Percentiles rank a stretch among this genome's conserved stretches.
Evolutionary conservation across 2,888 invertebrate species (phyloP).

Genomic region (Heliconius aoede): DNA sequence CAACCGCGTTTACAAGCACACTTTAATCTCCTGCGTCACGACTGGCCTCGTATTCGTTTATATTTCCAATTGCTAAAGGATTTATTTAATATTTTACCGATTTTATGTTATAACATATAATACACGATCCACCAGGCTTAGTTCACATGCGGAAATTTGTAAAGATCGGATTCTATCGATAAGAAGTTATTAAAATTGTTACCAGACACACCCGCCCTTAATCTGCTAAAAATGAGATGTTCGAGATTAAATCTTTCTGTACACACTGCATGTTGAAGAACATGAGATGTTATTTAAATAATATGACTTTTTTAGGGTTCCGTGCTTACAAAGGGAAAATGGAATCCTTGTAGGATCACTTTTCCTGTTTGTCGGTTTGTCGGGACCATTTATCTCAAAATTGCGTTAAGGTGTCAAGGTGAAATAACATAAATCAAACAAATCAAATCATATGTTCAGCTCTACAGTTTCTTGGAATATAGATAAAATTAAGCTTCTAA

Average conservation of each 20-base stretch:
- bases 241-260: slow-evolving; percentile 12
- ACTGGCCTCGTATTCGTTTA: neutral
- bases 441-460: no score
- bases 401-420: no score
- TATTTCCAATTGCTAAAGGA: neutral
- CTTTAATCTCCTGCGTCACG: no score
- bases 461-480: neutral
- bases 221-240: slow-evolving; percentile 17
- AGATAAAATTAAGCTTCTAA: no score
- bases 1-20: no score
- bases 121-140: neutral
- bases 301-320: neutral
- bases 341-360: no score
- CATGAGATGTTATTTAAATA: neutral
- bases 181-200: slow-evolving; percentile 37
- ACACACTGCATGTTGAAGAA: neutral
- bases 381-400: no score
- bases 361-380: no score
- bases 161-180: slow-evolving; percentile 33
- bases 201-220: slow-evolving; percentile 15
- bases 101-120: neutral
- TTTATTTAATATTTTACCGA: neutral
- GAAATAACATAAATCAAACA: no score
- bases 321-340: no score
- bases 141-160: slow-evolving; percentile 33